These are phyloP conservation scores for Cynodonichthys magdalenae DNA, from an alignment of 2,797 vertebrate genomes.

Conservation along the genomic window DNA sequence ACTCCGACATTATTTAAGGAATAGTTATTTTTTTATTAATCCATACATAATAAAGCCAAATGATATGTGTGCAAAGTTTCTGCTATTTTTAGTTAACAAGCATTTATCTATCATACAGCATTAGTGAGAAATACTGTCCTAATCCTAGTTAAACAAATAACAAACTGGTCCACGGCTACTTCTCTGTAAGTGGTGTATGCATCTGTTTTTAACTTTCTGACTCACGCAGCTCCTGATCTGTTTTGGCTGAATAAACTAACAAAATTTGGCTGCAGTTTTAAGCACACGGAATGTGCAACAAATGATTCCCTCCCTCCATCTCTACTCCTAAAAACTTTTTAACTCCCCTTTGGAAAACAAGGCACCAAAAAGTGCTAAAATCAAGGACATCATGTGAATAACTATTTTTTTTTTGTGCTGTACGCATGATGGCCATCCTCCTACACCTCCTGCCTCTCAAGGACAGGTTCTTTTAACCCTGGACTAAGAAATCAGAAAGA, in stretches of 20 bases:
- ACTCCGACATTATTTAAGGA: too few relatives aligned
- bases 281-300: slow-evolving; percentile 70
- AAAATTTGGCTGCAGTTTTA: slow-evolving; percentile 44
- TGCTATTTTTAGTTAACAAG: too few relatives aligned
- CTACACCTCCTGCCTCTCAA: slow-evolving; percentile 57
- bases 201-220: slow-evolving; percentile 1
- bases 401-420: slow-evolving; percentile 65
- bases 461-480: slow-evolving; percentile 70
- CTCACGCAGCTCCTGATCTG: slow-evolving; percentile 24
- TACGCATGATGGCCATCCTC: slow-evolving; percentile 63
- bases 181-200: not conserved
- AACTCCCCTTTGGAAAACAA: slow-evolving; percentile 72
- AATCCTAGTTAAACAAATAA: not conserved
- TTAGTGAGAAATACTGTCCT: not conserved
- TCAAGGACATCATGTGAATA: slow-evolving; percentile 73
- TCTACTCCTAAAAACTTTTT: slow-evolving; percentile 63
- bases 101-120: too few relatives aligned
- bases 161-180: not conserved
- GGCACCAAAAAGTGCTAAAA: slow-evolving; percentile 68
- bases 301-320: slow-evolving; percentile 72
- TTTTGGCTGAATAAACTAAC: slow-evolving; percentile 52
- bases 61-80: too few relatives aligned
- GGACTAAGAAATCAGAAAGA: slow-evolving; percentile 55
- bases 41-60: too few relatives aligned
- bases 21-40: too few relatives aligned